phyloP scores from a whole-genome alignment of 35 echinoderm and acorn worm species.

The Ophioderma brevispina region DNA sequence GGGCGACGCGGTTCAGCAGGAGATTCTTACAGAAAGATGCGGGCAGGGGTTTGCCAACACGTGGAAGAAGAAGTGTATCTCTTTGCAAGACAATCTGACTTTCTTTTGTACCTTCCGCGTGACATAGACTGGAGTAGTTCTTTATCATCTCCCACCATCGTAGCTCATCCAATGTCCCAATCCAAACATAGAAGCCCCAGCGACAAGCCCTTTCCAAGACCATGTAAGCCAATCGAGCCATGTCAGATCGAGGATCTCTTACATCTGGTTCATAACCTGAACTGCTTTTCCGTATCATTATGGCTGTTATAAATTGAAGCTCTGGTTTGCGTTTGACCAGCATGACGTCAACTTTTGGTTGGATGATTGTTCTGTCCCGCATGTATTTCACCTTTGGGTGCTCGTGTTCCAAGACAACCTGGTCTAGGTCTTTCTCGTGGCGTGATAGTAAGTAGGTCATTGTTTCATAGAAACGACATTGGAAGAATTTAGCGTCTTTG shows the following conservation, averaged over 20 bases:
- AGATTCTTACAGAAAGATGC: conserved; percentile 70
- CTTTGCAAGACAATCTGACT: conserved; percentile 79
- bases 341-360: conserved; percentile 86
- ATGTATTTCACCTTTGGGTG: conserved; percentile 85
- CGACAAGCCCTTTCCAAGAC: conserved; percentile 71
- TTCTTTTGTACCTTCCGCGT: conserved; percentile 65
- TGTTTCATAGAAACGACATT: conserved; percentile 87
- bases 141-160: conserved; percentile 72
- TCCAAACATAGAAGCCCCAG: conserved; percentile 94
- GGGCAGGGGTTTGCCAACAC: conserved; percentile 84
- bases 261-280: conserved; percentile 80
- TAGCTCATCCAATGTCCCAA: conserved; percentile 80
- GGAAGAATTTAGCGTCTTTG: conserved; percentile 87
- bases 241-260: conserved; percentile 68
- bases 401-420: conserved; percentile 81
- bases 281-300: conserved; percentile 72
- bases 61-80: conserved; percentile 76
- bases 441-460: conserved; percentile 82
- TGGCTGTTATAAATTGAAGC: conserved; percentile 54
- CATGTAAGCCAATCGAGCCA: conserved; percentile 85
- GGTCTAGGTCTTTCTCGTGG: conserved; percentile 87
- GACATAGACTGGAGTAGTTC: conserved; percentile 55
- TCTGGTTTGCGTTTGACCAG: conserved; percentile 76
- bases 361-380: conserved; percentile 69
- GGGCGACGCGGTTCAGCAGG: conserved; percentile 71